phyloP scores from a whole-genome alignment of 2,888 invertebrate genomes.

The Nephrotoma flavescens region DNA sequence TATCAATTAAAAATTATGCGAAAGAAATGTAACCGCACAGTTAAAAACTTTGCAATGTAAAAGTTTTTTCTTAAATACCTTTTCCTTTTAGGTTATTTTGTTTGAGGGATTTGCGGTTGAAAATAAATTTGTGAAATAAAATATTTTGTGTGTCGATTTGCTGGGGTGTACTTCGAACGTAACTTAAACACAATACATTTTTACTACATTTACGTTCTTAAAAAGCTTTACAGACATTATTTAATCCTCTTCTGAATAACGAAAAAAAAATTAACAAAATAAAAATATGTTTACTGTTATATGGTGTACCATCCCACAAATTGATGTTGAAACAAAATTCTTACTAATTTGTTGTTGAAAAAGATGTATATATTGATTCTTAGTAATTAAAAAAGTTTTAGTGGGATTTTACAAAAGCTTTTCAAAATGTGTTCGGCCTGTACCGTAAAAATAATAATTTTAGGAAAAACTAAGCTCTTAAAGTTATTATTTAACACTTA shows the following conservation, averaged over 20 bases:
- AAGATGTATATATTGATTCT: not conserved
- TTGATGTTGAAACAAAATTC: not conserved
- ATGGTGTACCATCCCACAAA: not conserved
- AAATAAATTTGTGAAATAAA: not conserved
- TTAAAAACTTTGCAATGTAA: not conserved
- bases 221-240: not conserved
- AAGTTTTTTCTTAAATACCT: not conserved
- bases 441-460: too few relatives aligned
- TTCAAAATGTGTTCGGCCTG: not conserved
- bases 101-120: not conserved
- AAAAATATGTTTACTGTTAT: too few relatives aligned
- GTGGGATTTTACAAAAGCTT: not conserved
- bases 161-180: not conserved
- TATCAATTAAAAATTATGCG: not conserved
- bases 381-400: not conserved
- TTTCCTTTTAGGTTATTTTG: not conserved
- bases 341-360: not conserved
- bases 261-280: not conserved
- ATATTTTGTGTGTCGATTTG: not conserved
- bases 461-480: too few relatives aligned
- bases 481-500: too few relatives aligned
- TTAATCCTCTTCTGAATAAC: not conserved
- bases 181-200: not conserved
- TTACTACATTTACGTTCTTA: not conserved
- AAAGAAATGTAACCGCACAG: not conserved